Evolutionary conservation across 2,113 vertebrate genomes (phyloP).

Genomic region (Lepus europaeus): DNA sequence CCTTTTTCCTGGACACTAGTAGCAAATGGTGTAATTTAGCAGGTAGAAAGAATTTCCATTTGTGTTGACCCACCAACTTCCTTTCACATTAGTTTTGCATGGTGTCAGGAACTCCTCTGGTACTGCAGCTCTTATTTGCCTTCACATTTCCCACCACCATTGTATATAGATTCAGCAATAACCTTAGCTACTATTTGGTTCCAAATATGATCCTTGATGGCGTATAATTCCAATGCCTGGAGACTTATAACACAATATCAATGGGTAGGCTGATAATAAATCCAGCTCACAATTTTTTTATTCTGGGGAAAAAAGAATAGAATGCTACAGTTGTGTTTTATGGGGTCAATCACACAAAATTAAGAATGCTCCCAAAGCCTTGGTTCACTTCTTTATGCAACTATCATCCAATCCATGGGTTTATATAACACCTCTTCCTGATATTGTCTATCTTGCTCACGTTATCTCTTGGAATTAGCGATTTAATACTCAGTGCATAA

Average conservation of each 20-base stretch:
- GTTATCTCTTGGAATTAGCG: background rate
- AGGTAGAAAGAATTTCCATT: background rate
- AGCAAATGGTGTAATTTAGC: background rate
- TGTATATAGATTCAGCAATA: background rate
- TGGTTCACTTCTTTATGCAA: slow-evolving; percentile 17
- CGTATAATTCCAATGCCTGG: background rate
- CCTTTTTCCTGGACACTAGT: background rate
- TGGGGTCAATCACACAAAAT: background rate
- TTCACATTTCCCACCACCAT: background rate
- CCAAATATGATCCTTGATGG: background rate
- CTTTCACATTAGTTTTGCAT: slow-evolving; percentile 14
- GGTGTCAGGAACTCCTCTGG: background rate
- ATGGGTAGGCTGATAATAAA: background rate
- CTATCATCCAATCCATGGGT: background rate
- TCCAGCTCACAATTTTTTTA: background rate
- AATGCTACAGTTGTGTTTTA: background rate
- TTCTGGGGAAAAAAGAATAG: background rate
- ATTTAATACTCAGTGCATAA: slow-evolving; percentile 5
- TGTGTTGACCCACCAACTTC: background rate
- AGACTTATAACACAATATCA: background rate
- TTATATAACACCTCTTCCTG: background rate
- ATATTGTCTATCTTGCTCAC: background rate
- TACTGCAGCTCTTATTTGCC: background rate
- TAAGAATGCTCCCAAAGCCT: background rate
- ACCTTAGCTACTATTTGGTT: background rate